Evolutionary conservation across 2,113 vertebrate genomes (phyloP).

Genomic region (Nematolebias whitei): DNA sequence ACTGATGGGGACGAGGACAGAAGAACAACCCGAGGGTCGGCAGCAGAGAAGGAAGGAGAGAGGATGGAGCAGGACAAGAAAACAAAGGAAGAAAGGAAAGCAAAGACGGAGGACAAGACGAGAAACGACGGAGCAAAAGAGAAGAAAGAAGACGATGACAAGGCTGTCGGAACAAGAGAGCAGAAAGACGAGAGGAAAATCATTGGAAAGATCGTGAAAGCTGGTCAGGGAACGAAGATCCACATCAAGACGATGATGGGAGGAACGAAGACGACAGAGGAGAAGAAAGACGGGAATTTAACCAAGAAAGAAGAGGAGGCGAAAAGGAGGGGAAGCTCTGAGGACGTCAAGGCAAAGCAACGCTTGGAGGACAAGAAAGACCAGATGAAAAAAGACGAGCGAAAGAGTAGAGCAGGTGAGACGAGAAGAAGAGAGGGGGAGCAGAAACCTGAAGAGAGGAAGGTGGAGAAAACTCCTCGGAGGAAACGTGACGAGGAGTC

Average conservation of each 20-base stretch:
- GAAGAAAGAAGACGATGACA: neutral
- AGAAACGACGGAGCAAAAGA: neutral
- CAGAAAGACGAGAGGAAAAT: slow-evolving; percentile 50
- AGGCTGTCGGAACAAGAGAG: neutral
- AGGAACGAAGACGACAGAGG: neutral
- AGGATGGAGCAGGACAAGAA: neutral
- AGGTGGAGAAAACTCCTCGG: neutral
- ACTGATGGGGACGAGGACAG: too few relatives aligned
- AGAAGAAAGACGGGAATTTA: neutral
- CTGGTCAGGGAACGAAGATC: slow-evolving; percentile 35
- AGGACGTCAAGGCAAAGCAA: neutral
- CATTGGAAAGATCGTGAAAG: slow-evolving; percentile 70
- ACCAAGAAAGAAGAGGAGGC: neutral
- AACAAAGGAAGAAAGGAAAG: neutral
- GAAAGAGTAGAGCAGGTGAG: neutral
- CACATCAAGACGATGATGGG: slow-evolving; percentile 70
- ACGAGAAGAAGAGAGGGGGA: neutral
- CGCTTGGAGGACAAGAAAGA: neutral
- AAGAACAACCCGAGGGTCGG: neutral
- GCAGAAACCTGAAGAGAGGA: neutral
- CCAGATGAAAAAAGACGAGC: neutral
- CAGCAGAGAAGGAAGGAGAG: neutral
- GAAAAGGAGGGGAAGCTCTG: neutral
- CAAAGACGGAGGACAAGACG: neutral
- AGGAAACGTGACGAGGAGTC: neutral